Conservation (phyloP, 2,113 vertebrate species). For the Forbesichthys agassizii region DNA sequence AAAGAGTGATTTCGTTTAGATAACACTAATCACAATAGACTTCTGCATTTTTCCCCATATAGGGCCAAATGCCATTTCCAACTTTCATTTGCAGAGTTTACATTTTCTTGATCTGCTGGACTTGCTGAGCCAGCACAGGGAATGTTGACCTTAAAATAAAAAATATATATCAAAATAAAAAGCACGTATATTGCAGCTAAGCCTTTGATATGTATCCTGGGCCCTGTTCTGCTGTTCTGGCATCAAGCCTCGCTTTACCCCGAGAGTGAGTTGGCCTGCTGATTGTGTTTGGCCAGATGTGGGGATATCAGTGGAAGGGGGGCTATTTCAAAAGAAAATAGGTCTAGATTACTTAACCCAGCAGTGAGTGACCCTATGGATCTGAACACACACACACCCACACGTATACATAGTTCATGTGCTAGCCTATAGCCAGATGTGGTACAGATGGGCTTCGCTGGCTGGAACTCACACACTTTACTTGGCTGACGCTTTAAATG, state of each 20-base stretch:
- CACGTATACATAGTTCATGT: constrained; percentile 1
- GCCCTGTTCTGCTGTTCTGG: not conserved
- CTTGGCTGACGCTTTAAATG: not conserved
- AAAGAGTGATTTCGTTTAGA: no score
- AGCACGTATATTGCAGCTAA: no score
- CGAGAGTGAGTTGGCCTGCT: not conserved
- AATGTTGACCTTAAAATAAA: no score
- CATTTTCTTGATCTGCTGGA: no score
- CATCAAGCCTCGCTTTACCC: not conserved
- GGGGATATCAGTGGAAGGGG: constrained; percentile 16
- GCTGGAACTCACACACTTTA: constrained; percentile 10
- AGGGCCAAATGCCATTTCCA: not conserved
- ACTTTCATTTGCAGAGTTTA: not conserved
- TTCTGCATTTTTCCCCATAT: constrained; percentile 11
- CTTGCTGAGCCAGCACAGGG: no score
- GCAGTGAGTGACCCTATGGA: constrained; percentile 25
- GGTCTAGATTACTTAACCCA: constrained; percentile 43
- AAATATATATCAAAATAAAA: no score
- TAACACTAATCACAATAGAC: no score
- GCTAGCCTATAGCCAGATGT: constrained; percentile 55
- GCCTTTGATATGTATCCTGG: no score
- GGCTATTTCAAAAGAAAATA: constrained; percentile 36
- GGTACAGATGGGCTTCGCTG: constrained; percentile 62
- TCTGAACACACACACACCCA: constrained; percentile 8
- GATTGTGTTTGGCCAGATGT: constrained; percentile 54